Base-by-base conservation (phyloP, 1,140 invertebrate genomes). In the Copidosoma floridanum region DNA sequence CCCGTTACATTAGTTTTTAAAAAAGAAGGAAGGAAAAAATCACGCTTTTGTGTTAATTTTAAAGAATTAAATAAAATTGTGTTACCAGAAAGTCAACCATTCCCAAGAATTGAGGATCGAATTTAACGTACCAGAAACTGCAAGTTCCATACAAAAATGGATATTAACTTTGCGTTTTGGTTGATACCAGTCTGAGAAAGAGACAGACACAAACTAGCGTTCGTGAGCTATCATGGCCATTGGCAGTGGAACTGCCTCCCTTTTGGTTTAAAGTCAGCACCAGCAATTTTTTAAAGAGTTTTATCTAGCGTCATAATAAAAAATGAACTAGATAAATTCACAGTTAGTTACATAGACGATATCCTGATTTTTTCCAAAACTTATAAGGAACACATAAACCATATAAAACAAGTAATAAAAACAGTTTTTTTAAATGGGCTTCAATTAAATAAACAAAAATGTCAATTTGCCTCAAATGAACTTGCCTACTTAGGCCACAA, bases 101-200 rank as follows among this genome's bases (percentile, higher is more conserved):
- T 77, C 54, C 74, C 71, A 38, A 8, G n/a, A n/a, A n/a, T n/a
- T n/a, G n/a, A n/a, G n/a, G n/a, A n/a, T n/a, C n/a, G n/a, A n/a
- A n/a, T n/a, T 43, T n/a, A 58, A 52, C 55, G 37, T 46, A n/a
- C 57, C 53, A 72, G 58, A 61, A 65, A 76, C 67, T n/a, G n/a
- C 29, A 72, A 66, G 40, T 77, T 51, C 53, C 77, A 76, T 43
- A 52, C 73, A 10, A 70, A 57, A 35, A 43, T 77, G 2, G 74
- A 77, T 56, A 70, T 77, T 27, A 77, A 75, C 63, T 75, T 70
- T 14, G 76, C 76, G 10, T 79, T 77, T 57, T 78, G 73, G 74
- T 73, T 73, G 20, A 76, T 77, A 18, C 71, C 73, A n/a, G n/a
- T n/a, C n/a, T n/a, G n/a, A n/a, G n/a, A n/a, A n/a, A n/a, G n/a